A percentile compares a stretch with the other conserved stretches of the same genome.
Evolutionary conservation across 2,113 vertebrate genomes (phyloP).

Genomic region (Neotragus moschatus): DNA sequence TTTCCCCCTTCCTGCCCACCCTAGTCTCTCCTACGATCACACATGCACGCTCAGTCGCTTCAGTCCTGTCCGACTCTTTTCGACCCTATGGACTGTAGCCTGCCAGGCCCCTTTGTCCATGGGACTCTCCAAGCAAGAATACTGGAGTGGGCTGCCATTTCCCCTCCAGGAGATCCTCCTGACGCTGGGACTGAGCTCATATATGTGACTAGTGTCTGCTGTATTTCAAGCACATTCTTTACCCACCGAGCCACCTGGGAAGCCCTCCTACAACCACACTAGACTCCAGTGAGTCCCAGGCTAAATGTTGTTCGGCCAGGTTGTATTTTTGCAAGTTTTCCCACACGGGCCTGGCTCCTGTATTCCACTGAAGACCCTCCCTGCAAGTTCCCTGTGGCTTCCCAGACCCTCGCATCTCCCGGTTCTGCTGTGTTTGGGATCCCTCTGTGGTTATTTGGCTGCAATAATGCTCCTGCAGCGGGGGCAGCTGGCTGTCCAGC

Average conservation of each 20-base stretch:
- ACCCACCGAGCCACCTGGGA: neutral
- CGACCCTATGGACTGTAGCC: accelerated
- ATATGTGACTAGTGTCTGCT: neutral
- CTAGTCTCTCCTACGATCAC: neutral
- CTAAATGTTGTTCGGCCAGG: neutral
- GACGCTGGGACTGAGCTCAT: neutral
- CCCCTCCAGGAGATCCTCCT: neutral
- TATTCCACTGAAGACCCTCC: neutral
- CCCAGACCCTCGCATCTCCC: neutral
- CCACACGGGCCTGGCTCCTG: neutral
- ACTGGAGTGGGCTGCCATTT: neutral
- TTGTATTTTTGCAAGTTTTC: neutral
- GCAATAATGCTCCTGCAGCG: neutral
- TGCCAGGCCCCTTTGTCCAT: neutral
- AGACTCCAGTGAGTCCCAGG: neutral
- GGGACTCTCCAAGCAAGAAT: neutral
- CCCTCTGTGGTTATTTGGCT: neutral
- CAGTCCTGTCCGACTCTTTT: accelerated
- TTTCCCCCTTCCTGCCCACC: neutral
- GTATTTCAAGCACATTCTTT: neutral
- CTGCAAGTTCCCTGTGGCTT: too few species aligned
- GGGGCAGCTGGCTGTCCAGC: neutral
- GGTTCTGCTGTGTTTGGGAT: neutral
- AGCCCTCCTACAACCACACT: neutral
- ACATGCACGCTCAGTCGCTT: accelerated